Evolutionary conservation across 1,140 invertebrate species (phyloP).

Genomic region (Hydropsyche tenuis): DNA sequence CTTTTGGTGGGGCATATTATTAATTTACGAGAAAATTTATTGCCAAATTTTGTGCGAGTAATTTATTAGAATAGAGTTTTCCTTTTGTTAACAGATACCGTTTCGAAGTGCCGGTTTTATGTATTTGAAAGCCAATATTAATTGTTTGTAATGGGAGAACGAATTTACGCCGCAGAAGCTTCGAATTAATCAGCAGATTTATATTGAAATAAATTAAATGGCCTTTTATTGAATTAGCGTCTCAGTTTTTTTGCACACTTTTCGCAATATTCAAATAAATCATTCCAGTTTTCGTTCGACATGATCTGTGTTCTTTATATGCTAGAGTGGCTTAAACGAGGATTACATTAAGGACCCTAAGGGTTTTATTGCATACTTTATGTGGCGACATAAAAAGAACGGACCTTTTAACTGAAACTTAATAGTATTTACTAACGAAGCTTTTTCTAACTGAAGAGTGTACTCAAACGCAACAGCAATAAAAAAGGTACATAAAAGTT

Average conservation of each 20-base stretch:
- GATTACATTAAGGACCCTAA: slow-evolving; percentile 13
- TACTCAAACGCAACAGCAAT: slow-evolving; percentile 24
- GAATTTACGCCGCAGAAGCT: not conserved
- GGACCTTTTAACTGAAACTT: slow-evolving; percentile 37
- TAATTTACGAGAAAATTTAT: slow-evolving; percentile 8
- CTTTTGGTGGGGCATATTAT: not conserved
- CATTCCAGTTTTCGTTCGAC: no score
- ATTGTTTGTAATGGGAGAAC: not conserved
- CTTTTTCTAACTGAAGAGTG: slow-evolving; percentile 5
- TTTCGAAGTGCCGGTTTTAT: not conserved
- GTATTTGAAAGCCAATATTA: slow-evolving; percentile 10
- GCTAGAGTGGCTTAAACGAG: not conserved
- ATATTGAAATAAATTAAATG: not conserved
- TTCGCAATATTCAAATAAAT: not conserved
- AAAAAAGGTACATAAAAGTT: slow-evolving; percentile 32
- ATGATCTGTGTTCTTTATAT: no score
- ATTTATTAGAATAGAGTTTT: slow-evolving; percentile 13
- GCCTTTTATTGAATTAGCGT: no score
- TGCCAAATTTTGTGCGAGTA: not conserved
- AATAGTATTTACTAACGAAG: slow-evolving; percentile 40
- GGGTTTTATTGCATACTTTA: slow-evolving; percentile 29
- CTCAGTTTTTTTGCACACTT: no score
- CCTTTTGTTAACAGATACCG: not conserved
- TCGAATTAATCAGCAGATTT: not conserved
- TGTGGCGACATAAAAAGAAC: slow-evolving; percentile 25